Percentiles rank a stretch among this genome's conserved stretches.
Conservation (phyloP, 2,113 vertebrate genomes). For the Odocoileus hemionus region DNA sequence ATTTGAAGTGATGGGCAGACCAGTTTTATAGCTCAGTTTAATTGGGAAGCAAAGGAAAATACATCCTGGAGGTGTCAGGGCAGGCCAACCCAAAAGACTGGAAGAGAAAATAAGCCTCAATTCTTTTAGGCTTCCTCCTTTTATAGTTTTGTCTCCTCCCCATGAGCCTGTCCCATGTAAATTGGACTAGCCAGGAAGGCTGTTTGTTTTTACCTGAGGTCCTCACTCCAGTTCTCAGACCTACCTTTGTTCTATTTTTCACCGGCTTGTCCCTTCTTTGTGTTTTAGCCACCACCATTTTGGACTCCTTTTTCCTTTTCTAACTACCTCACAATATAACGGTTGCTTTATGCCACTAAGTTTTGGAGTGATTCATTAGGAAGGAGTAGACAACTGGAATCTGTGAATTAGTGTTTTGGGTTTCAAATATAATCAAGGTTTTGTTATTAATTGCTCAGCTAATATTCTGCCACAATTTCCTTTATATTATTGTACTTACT, state of each 20-base stretch:
- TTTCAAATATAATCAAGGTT: neutral
- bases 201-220: neutral
- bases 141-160: neutral
- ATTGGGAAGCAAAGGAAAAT: neutral
- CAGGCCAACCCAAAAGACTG: neutral
- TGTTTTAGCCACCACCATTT: neutral
- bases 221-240: neutral
- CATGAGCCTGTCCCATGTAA: neutral
- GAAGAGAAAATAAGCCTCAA: neutral
- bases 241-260: neutral
- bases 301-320: neutral
- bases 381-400: neutral
- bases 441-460: neutral
- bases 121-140: neutral
- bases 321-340: neutral
- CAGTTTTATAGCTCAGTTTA: neutral
- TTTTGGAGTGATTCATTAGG: neutral
- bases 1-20: neutral
- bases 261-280: neutral
- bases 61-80: neutral
- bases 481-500: neutral
- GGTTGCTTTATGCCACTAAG: neutral
- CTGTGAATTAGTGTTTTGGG: neutral
- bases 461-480: neutral
- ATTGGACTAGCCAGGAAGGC: neutral